phyloP scores from a whole-genome alignment of 2,888 invertebrate genomes.

The Heteromyza rotundicornis region DNA sequence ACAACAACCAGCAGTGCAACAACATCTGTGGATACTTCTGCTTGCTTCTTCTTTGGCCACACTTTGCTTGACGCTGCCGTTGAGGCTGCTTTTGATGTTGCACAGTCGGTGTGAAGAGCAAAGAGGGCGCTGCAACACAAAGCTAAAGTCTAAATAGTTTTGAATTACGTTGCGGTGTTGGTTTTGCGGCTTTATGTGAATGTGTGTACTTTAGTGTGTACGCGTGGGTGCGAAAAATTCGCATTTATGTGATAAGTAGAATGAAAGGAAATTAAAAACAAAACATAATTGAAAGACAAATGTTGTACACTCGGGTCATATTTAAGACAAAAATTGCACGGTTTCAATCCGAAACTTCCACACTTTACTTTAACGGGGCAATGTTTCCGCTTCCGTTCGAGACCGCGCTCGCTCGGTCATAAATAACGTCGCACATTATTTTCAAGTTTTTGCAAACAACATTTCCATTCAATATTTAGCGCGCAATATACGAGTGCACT shows the following conservation, averaged over 20 bases:
- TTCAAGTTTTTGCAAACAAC: conserved; percentile 48
- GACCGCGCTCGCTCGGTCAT: conserved; percentile 38
- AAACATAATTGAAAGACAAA: no score
- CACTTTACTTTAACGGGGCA: no score
- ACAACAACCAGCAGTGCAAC: no score
- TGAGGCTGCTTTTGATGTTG: neutral
- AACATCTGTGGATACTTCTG: no score
- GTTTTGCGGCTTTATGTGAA: neutral
- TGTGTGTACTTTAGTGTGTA: neutral
- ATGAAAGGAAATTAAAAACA: no score
- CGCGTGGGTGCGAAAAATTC: no score
- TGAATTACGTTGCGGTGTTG: conserved; percentile 1
- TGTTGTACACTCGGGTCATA: no score
- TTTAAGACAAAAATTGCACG: no score
- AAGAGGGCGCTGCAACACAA: neutral
- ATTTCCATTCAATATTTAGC: neutral
- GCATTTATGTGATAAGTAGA: no score
- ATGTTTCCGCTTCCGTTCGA: no score
- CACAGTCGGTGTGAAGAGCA: neutral
- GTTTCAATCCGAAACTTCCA: no score
- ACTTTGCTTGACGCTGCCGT: no score
- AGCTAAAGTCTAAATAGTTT: conserved; percentile 6
- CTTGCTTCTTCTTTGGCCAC: neutral
- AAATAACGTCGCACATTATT: conserved; percentile 53
- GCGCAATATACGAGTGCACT: neutral